These are phyloP conservation scores for Drosophila virilis DNA, from an alignment of 1,140 invertebrate species.

Conservation along the genomic window DNA sequence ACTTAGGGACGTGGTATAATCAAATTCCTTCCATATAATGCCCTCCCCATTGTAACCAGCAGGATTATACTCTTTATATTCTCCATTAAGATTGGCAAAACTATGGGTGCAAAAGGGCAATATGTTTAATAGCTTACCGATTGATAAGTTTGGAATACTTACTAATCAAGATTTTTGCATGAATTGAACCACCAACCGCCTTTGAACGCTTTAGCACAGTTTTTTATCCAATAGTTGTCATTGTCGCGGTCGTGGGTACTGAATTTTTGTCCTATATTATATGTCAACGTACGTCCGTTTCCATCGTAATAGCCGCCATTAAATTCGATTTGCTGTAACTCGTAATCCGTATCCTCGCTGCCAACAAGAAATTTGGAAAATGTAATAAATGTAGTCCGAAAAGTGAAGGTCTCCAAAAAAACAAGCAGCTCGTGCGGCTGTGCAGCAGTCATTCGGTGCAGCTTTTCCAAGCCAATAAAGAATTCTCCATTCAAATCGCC, in stretches of 20 bases:
- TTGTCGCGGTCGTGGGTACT: conserved; percentile 8
- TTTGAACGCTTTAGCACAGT: background rate
- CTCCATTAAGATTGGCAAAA: background rate
- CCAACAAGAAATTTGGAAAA: background rate
- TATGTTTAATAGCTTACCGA: background rate
- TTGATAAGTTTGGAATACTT: background rate
- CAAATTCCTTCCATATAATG: background rate
- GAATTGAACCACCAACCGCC: conserved; percentile 3
- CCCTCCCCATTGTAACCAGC: background rate
- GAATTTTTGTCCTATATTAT: background rate
- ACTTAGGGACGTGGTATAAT: background rate
- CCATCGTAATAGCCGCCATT: background rate
- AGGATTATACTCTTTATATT: background rate
- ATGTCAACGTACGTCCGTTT: background rate
- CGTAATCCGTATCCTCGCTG: background rate
- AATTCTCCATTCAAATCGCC: conserved; percentile 1
- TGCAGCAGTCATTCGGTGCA: background rate
- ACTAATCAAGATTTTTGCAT: background rate
- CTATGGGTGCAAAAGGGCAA: background rate
- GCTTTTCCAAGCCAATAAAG: conserved; percentile 8
- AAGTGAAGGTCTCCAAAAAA: background rate
- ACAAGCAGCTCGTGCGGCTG: background rate
- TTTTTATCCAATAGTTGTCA: conserved; percentile 1
- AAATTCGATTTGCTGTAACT: background rate
- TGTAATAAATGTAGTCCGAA: too few relatives aligned